Base-by-base conservation (phyloP, 2,113 vertebrate genomes). In the Grammomys dolichurus region DNA sequence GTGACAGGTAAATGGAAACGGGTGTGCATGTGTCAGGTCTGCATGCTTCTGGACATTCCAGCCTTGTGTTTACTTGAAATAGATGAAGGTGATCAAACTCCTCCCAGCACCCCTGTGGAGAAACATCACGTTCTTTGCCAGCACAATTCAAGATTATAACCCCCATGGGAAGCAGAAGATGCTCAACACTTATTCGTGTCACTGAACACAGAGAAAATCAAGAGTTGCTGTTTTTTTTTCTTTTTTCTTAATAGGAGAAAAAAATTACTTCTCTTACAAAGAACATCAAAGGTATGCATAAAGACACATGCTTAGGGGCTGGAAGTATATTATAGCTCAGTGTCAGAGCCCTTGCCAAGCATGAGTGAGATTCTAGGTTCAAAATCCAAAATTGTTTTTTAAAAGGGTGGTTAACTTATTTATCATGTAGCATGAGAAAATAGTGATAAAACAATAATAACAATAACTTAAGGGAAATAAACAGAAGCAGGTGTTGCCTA, bases 401-500 rank as follows among this genome's bases (percentile, higher is more conserved):
- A n/a, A 33, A 51, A n/a, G 33, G 26, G 3, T 40, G 4, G 22
- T 82, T 92, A 65, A 54, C 82, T 89, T 87, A 70, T 89, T 96
- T 84, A 75, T 60, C 43, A 84, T 7, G 9, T 8, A 94, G 56
- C 48, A 91, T 51, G 70, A 72, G 80, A 93, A 92, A 93, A 72
- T 51, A 90, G 82, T 90, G 63, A 93, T 84, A 46, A 92, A 94
- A 48, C 1, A 90, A 28, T 78, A 88, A 90, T 58, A 91, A 48
- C 1, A 90, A 28, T 78, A 88, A 90, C 63, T 51, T 73, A 40
- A 89, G 16, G 14, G 40, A 69, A 93, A 94, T 87, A 54, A 81
- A 80, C 12, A 91, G 67, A 92, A 56, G 63, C 7, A 51, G 14
- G 17, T 58, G 19, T 56, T 93, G 20, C 8, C 40, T 48, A 13